Evolutionary conservation across 2,797 vertebrate genomes (phyloP).

Genomic region (Typhlichthys eigenmanni): DNA sequence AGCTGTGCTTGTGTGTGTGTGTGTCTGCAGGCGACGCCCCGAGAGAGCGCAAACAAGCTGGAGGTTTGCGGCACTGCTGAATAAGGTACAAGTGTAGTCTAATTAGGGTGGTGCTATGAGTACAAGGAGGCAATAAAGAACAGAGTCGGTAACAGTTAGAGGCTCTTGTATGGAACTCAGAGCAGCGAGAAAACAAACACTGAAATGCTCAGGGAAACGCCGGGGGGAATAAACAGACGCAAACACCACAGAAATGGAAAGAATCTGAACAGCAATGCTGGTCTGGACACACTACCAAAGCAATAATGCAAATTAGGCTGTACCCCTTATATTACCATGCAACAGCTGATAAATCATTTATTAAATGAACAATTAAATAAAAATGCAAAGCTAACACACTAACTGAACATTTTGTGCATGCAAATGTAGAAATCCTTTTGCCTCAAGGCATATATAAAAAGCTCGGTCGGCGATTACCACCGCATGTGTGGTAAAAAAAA

Average conservation of each 20-base stretch:
- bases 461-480: too few relatives aligned
- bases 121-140: constrained; percentile 49
- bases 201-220: constrained; percentile 29
- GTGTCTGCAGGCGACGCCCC: constrained; percentile 9
- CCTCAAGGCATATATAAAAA: too few relatives aligned
- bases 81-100: constrained; percentile 18
- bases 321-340: constrained; percentile 29
- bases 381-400: too few relatives aligned
- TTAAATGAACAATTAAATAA: too few relatives aligned
- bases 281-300: constrained; percentile 28
- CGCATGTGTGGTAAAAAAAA: too few relatives aligned
- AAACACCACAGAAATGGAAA: constrained; percentile 9
- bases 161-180: constrained; percentile 23
- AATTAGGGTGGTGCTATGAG: constrained; percentile 27
- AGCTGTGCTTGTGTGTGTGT: not conserved
- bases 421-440: too few relatives aligned
- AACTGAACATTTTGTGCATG: too few relatives aligned
- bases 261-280: constrained; percentile 15
- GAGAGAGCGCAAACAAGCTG: constrained; percentile 4
- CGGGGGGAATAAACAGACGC: constrained; percentile 7
- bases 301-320: constrained; percentile 33
- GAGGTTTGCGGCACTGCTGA: constrained; percentile 17
- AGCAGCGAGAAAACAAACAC: constrained; percentile 44
- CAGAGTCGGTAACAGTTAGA: constrained; percentile 64
- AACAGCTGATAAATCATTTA: constrained; percentile 24